Conservation (phyloP, 2,888 invertebrate species). For the Lacanobia wlatinum region DNA sequence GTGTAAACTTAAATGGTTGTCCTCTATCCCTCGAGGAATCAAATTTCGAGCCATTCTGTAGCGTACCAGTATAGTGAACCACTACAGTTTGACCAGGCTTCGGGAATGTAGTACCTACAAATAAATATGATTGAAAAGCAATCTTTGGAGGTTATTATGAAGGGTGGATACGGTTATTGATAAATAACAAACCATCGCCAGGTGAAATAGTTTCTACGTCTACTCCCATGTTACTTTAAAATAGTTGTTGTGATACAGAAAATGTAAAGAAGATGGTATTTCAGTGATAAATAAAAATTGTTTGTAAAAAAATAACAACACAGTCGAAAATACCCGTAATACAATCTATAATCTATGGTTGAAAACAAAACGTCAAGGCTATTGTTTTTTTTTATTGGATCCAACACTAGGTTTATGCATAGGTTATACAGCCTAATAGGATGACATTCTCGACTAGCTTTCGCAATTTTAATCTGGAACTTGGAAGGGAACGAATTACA, state of each 20-base stretch:
- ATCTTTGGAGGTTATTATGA: conserved; percentile 63
- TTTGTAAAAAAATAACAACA: conserved; percentile 49
- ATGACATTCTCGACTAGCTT: too few species aligned
- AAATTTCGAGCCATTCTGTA: conserved; percentile 97
- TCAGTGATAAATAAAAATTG: neutral
- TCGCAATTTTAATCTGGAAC: too few species aligned
- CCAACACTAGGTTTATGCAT: too few species aligned
- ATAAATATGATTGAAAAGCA: conserved; percentile 3
- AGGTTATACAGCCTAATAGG: too few species aligned
- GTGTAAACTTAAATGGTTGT: conserved; percentile 97
- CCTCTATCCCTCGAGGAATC: conserved; percentile 99
- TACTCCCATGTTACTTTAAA: conserved; percentile 80
- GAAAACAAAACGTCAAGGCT: conserved; percentile 14
- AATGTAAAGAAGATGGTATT: conserved; percentile 3
- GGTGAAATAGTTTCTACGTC: conserved; percentile 85
- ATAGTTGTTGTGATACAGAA: neutral
- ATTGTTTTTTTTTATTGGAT: too few species aligned
- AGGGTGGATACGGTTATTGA: conserved; percentile 13
- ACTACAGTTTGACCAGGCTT: conserved; percentile 98
- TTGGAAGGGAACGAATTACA: too few species aligned
- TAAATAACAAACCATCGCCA: conserved; percentile 80
- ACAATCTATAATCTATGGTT: too few species aligned
- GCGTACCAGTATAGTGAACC: conserved; percentile 98
- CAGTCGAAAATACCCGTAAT: neutral
- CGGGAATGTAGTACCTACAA: conserved; percentile 96